Conservation (phyloP, 2,888 invertebrate genomes). For the Athripsodes cinereus region DNA sequence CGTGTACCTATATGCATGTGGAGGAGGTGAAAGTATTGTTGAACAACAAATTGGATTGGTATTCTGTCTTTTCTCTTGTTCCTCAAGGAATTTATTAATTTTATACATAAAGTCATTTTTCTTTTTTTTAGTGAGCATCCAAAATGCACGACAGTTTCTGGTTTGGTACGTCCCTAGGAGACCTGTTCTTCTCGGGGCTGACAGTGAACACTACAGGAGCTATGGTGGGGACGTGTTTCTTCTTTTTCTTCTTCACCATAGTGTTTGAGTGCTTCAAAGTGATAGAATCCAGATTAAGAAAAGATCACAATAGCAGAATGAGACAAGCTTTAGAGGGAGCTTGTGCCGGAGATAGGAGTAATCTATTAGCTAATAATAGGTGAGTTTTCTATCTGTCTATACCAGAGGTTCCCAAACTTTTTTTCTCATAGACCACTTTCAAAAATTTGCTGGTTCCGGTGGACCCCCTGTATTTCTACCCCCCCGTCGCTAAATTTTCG, state of each 20-base stretch:
- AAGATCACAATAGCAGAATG: constrained; percentile 14
- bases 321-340: constrained; percentile 9
- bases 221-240: constrained; percentile 54
- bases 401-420: too few relatives aligned
- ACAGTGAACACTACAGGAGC: constrained; percentile 47
- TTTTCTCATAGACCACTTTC: too few relatives aligned
- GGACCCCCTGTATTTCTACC: too few relatives aligned
- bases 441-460: too few relatives aligned
- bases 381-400: too few relatives aligned
- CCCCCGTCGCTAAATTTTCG: too few relatives aligned
- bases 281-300: constrained; percentile 16
- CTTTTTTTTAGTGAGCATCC: not conserved
- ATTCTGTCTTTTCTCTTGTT: too few relatives aligned
- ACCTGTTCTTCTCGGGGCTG: constrained; percentile 59
- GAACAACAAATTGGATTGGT: too few relatives aligned
- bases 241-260: constrained; percentile 52
- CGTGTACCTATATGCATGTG: too few relatives aligned
- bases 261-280: constrained; percentile 55
- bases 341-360: constrained; percentile 20
- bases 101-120: too few relatives aligned
- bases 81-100: too few relatives aligned
- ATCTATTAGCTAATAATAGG: constrained; percentile 15
- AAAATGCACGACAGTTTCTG: constrained; percentile 61
- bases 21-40: too few relatives aligned
- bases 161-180: constrained; percentile 57